Evolutionary conservation across 2,113 vertebrate species (phyloP).

Genomic region (Bettongia penicillata): DNA sequence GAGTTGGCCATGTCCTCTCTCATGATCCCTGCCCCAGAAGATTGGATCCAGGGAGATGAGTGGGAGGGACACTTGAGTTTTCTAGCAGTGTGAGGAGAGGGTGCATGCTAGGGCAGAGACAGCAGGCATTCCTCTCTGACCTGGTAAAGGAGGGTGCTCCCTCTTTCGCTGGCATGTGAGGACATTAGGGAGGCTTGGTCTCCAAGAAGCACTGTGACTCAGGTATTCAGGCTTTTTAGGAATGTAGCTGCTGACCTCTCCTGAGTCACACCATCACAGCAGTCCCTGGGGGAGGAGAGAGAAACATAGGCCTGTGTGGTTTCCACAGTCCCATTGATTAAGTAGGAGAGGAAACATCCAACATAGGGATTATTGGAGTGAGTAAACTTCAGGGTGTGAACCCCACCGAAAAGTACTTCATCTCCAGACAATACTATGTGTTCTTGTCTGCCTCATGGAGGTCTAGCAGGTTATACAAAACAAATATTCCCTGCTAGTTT

Average conservation of each 20-base stretch:
- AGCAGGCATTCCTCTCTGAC: background rate
- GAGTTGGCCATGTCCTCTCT: background rate
- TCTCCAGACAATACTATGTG: background rate
- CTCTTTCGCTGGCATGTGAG: slow-evolving; percentile 1
- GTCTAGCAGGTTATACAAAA: slow-evolving; percentile 14
- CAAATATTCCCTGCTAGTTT: background rate
- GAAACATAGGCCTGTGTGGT: background rate
- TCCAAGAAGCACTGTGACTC: background rate
- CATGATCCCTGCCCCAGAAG: background rate
- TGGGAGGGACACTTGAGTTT: background rate
- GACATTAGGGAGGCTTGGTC: background rate
- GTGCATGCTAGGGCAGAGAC: background rate
- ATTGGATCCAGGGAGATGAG: background rate
- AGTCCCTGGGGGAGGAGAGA: background rate
- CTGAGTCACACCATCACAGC: background rate
- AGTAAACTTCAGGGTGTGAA: background rate
- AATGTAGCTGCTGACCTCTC: background rate
- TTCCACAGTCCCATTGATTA: slow-evolving; percentile 10
- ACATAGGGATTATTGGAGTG: background rate
- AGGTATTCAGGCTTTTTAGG: slow-evolving; percentile 21
- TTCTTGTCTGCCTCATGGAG: background rate
- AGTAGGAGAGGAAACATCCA: background rate
- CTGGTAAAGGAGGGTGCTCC: background rate
- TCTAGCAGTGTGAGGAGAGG: background rate
- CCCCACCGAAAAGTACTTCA: background rate